Evolutionary conservation across 2,888 invertebrate genomes (phyloP).

Genomic region (Hemicrepidius hirtus): DNA sequence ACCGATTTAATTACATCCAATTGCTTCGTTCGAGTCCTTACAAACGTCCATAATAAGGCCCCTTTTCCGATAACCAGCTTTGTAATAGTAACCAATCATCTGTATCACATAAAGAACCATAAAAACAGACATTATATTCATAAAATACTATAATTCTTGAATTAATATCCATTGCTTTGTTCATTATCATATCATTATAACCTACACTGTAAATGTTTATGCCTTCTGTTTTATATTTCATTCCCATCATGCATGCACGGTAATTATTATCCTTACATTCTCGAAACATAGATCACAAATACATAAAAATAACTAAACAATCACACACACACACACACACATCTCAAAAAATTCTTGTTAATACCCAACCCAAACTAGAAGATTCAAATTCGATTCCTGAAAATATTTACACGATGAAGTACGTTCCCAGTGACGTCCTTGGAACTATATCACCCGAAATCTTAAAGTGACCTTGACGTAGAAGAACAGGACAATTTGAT

Average conservation of each 20-base stretch:
- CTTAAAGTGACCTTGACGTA: no score
- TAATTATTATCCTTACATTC: no score
- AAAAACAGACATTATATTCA: slow-evolving; percentile 71
- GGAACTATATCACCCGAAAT: no score
- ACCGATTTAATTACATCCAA: slow-evolving; percentile 66
- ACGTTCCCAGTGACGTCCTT: no score
- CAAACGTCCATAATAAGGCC: slow-evolving; percentile 55
- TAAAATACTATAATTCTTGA: slow-evolving; percentile 71
- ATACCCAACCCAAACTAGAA: no score
- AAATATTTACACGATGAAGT: no score
- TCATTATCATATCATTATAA: slow-evolving; percentile 69
- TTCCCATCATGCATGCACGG: not conserved
- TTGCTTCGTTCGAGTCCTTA: slow-evolving; percentile 27
- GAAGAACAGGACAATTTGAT: no score
- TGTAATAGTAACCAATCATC: slow-evolving; percentile 72
- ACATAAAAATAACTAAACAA: no score
- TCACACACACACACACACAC: no score
- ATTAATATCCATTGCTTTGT: slow-evolving; percentile 68
- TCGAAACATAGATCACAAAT: no score
- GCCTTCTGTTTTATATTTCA: not conserved
- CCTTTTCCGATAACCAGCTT: slow-evolving; percentile 58
- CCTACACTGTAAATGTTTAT: slow-evolving; percentile 48
- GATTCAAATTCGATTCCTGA: no score
- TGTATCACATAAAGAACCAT: slow-evolving; percentile 72
- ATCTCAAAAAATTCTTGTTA: no score